phyloP scores from a whole-genome alignment of 2,113 vertebrate species.

The Cyanocitta stelleri region DNA sequence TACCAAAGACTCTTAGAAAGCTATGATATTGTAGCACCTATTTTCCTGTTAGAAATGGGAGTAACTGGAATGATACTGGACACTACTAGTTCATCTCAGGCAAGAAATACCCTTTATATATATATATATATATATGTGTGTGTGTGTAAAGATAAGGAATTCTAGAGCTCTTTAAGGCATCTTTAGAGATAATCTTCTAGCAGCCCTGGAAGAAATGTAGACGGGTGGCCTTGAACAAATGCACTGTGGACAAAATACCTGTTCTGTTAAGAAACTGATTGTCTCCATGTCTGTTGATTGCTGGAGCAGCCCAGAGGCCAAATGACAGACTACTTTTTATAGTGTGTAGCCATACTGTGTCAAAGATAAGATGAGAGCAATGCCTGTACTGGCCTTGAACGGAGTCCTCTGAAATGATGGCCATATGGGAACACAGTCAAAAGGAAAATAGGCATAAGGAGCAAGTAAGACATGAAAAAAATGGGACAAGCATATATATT shows the following conservation, averaged over 20 bases:
- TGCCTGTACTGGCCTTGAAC: neutral
- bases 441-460: neutral
- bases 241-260: neutral
- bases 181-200: neutral
- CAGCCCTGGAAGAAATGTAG: neutral
- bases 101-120: neutral
- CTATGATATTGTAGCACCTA: neutral
- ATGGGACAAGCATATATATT: neutral
- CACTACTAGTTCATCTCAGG: neutral
- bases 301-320: neutral
- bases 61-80: neutral
- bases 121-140: rapidly evolving
- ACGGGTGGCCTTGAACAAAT: neutral
- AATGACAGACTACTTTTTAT: neutral
- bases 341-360: neutral
- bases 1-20: neutral
- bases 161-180: neutral
- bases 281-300: neutral
- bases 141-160: neutral
- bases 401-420: neutral
- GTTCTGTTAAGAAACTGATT: neutral
- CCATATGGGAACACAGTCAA: neutral
- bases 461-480: neutral
- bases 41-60: neutral
- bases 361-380: neutral